Evolutionary conservation across 2,888 invertebrate genomes (phyloP), one percentile per base, ranked within the genome.

Genomic region (Latrodectus hesperus): DNA sequence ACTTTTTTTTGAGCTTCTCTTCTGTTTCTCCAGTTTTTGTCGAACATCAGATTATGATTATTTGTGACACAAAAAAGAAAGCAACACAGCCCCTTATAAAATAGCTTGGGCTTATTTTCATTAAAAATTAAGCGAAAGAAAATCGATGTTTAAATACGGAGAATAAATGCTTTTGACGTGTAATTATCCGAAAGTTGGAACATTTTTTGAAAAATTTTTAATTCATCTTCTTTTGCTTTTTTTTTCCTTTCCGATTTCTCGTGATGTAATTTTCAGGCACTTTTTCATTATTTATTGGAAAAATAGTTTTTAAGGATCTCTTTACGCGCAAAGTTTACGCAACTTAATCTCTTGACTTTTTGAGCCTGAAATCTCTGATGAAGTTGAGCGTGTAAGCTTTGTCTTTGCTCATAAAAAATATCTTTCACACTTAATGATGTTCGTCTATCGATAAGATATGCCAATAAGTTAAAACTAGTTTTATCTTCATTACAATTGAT

Each of bases 41-140:
- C 70, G 75, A 75, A 82, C 82, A 82, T 75, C 82, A 82, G 82
- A 82, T 82, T 82, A 82, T 75, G 82, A 82, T 82, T 75, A 82
- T 82, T 82, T 55, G 65, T 51, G 65, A 72, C 73, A 74, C 26
- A 68, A 75, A 70, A 72, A 81, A 52, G 26, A 77, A 67, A 67
- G 38, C 49, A 16, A 76, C 16, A 38, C 60, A 49, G 60, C 51
- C 22, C 52, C 81, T 75, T 82, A 82, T 82, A 55, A 82, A 82
- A 75, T 70, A 60, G 74, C 75, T 82, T 49, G 74, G 75, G 75
- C 82, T 82, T 82, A 70, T 82, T 55, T 49, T 75, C 72, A 49
- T 68, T n/a, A 52, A 73, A 68, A 81, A 81, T 81, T 73, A 72
- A 55, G 55, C 65, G 53, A 74, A 82, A 82, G 74, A 82, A 75